Base-by-base conservation (phyloP, 2,113 vertebrate species). In the Rattus rattus region DNA sequence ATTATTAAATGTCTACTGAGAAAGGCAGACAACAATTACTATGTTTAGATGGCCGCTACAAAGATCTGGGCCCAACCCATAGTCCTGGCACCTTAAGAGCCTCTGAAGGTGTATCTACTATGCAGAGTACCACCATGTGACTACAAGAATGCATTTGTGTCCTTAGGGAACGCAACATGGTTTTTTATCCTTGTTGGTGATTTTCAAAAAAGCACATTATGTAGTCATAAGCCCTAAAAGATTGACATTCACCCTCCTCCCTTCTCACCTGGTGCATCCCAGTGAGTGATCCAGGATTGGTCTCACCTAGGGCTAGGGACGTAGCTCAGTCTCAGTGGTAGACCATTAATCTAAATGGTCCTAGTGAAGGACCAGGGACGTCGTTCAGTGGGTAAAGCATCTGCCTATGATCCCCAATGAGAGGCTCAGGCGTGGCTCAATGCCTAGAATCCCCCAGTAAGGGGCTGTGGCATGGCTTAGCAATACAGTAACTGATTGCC, bases 151-250 rank as follows among this genome's bases (percentile, higher is more conserved):
- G 73, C 33, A 65, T 30, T 79, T 80, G 61, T 20, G 70, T 77
- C 90, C 69, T n/a, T 16, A 65, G 84, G 88, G 52, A 24, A 54
- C 77, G 76, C 95, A 56, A 8, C 70, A 69, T 94, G 67, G 67
- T 92, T 93, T 92, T 93, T 93, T 97, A 70, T 92, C 61, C 96
- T 96, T 69, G 7, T 89, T 83, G 90, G 26, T 79, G 92, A 83
- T 94, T 97, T 94, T 95, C 75, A n/a, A 77, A 80, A 39, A 77
- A 47, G 93, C 47, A 54, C 17, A 90, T 26, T 16, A 22, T 49
- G 16, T 80, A 69, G 56, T 80, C 30, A 52, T 13, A 90, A 90
- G 67, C 63, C 70, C 39, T 12, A 89, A 96, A 94, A 0, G 0
- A 69, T 97, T 95, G 88, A 95, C 92, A 56, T 75, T 84, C 73